Conservation (phyloP, 2,888 invertebrate genomes). For the Eutolmus rufibarbis region DNA sequence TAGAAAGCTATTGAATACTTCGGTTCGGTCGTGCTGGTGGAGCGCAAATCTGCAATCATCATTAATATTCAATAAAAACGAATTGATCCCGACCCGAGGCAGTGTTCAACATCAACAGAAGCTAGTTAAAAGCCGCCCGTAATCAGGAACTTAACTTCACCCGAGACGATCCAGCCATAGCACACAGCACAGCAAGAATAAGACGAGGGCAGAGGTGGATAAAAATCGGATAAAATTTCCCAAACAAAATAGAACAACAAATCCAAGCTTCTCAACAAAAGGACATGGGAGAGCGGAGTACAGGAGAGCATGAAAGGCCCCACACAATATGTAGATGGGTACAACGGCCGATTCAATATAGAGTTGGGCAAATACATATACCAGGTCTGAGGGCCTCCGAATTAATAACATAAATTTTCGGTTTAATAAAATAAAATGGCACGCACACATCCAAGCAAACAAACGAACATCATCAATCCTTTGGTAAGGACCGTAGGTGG, state of each 20-base stretch:
- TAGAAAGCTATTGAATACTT: background rate
- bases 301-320: background rate
- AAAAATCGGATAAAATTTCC: constrained; percentile 19
- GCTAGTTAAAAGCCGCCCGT: constrained; percentile 9
- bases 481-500: constrained; percentile 20
- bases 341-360: background rate
- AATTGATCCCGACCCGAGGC: constrained; percentile 4
- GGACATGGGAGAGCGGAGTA: background rate
- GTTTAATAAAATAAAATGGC: constrained; percentile 43
- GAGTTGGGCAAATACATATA: background rate
- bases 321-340: constrained; percentile 1
- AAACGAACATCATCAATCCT: constrained; percentile 43
- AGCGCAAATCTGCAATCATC: constrained; percentile 33
- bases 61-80: constrained; percentile 29
- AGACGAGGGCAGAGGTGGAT: background rate
- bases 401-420: constrained; percentile 45
- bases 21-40: background rate
- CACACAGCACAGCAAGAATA: background rate
- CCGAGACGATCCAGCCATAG: background rate
- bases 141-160: constrained; percentile 19
- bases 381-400: background rate
- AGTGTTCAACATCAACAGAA: background rate
- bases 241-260: constrained; percentile 6
- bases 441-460: constrained; percentile 1
- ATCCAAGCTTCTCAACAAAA: background rate